Conservation (phyloP, 2,113 vertebrate species). For the Cyrtonyx montezumae region DNA sequence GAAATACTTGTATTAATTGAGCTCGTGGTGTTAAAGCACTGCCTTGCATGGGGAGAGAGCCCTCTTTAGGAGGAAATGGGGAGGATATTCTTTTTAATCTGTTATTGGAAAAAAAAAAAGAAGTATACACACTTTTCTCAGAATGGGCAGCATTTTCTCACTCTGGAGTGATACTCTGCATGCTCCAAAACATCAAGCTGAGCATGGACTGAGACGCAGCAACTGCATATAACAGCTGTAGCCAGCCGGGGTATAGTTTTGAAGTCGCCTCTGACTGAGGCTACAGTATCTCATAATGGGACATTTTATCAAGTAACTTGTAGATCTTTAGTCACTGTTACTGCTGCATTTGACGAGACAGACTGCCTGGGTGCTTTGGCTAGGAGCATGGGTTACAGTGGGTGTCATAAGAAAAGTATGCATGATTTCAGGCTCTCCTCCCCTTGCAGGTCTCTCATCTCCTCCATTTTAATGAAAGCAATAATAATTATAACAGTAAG, state of each 20-base stretch:
- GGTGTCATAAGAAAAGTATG: conserved; percentile 40
- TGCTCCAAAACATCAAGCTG: neutral
- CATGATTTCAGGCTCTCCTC: conserved; percentile 31
- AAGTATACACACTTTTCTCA: neutral
- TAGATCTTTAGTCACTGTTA: neutral
- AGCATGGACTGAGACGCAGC: rapidly evolving
- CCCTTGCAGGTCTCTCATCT: conserved; percentile 25
- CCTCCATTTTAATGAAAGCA: conserved; percentile 20
- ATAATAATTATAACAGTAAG: conserved; percentile 32
- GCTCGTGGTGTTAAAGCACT: neutral
- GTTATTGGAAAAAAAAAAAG: neutral
- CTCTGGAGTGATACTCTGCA: neutral
- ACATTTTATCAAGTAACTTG: neutral
- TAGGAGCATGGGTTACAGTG: neutral
- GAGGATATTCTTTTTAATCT: neutral
- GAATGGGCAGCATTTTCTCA: neutral
- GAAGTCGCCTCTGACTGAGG: neutral
- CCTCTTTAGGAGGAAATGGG: neutral
- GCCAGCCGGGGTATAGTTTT: neutral
- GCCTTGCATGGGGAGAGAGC: neutral
- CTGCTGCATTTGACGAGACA: neutral
- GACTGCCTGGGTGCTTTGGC: conserved; percentile 1
- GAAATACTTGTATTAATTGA: neutral
- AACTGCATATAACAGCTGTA: neutral
- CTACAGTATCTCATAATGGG: neutral